Conservation (phyloP, 2,888 invertebrate genomes). For the Dicranocentrus wangi region DNA sequence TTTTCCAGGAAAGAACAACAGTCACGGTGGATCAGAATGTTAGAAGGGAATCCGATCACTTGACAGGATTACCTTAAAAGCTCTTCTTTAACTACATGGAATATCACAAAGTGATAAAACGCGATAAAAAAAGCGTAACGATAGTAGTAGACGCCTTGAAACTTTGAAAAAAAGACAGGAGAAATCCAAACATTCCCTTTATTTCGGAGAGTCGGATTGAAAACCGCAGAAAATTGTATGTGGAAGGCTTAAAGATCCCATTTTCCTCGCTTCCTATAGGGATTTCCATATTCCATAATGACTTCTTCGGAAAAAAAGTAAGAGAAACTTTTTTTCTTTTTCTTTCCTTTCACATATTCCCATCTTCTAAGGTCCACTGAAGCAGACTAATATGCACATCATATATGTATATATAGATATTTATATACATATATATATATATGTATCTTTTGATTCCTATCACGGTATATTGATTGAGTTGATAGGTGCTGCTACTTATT, state of each 20-base stretch:
- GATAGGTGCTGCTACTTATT: too few relatives aligned
- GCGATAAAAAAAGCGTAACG: background rate
- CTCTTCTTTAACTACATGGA: background rate
- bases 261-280: background rate
- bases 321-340: constrained; percentile 3
- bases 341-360: background rate
- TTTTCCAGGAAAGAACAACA: constrained; percentile 10
- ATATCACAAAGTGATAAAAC: background rate
- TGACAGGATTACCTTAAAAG: constrained; percentile 15
- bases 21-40: background rate
- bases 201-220: background rate
- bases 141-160: constrained; percentile 4
- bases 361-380: background rate
- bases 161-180: constrained; percentile 9
- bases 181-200: constrained; percentile 26
- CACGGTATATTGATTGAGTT: background rate
- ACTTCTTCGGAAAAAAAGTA: constrained; percentile 33
- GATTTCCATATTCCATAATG: constrained; percentile 51
- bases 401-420: too few relatives aligned
- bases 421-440: too few relatives aligned
- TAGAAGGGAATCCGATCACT: background rate
- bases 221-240: background rate
- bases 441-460: background rate
- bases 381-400: constrained; percentile 8
- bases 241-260: too few relatives aligned